These are phyloP conservation scores for Merodon equestris DNA, from an alignment of 2,888 invertebrate genomes.

Conservation along the genomic window DNA sequence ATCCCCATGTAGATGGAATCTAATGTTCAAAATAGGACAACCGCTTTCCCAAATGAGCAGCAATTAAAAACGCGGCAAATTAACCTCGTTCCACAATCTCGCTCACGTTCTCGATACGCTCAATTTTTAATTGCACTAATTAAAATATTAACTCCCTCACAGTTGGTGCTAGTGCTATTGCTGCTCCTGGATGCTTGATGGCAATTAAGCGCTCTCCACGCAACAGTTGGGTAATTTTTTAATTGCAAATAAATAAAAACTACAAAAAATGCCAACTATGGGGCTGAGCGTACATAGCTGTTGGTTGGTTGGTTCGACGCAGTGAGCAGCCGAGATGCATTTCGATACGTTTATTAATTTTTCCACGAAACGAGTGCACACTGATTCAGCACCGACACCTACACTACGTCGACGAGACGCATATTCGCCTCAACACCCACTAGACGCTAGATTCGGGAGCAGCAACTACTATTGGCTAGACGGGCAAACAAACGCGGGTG, in stretches of 20 bases:
- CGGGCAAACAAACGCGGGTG: constrained; percentile 21
- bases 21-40: constrained; percentile 53
- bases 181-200: constrained; percentile 7
- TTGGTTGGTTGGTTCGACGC: neutral
- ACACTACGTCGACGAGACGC: neutral
- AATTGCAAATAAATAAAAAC: constrained; percentile 55
- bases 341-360: constrained; percentile 63
- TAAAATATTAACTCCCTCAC: constrained; percentile 56
- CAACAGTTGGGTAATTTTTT: constrained; percentile 58
- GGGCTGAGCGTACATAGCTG: too few species aligned
- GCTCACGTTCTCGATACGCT: constrained; percentile 56
- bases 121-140: constrained; percentile 67
- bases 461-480: constrained; percentile 6
- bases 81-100: constrained; percentile 67
- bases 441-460: neutral
- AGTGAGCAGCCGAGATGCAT: constrained; percentile 18
- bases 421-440: constrained; percentile 19
- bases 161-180: constrained; percentile 3
- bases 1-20: constrained; percentile 12
- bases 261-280: constrained; percentile 11
- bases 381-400: neutral
- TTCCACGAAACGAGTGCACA: constrained; percentile 40
- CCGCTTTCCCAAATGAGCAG: constrained; percentile 49
- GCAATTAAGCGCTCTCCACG: constrained; percentile 55
- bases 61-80: constrained; percentile 66